These are phyloP conservation scores for Phaedon cochleariae DNA, from an alignment of 2,888 invertebrate genomes.

Conservation along the genomic window DNA sequence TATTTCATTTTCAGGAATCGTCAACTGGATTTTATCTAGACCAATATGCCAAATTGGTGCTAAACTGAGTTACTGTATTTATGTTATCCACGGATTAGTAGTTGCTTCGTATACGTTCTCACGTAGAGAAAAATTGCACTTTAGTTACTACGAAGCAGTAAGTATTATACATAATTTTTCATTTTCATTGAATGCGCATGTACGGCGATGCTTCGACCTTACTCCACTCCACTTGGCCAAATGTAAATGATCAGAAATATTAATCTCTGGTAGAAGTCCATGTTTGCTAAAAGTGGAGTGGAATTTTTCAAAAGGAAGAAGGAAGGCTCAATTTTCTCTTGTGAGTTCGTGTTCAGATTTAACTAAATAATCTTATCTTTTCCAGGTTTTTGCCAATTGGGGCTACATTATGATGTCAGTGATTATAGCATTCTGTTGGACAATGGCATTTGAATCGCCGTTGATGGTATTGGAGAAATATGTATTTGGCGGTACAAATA, in stretches of 20 bases:
- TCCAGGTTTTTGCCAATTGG: conserved; percentile 35
- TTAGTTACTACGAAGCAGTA: conserved; percentile 38
- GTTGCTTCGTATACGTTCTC: conserved; percentile 24
- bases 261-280: too few species aligned
- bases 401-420: conserved; percentile 34
- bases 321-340: too few species aligned
- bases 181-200: too few species aligned
- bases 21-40: conserved; percentile 65
- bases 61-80: conserved; percentile 66
- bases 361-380: conserved; percentile 1
- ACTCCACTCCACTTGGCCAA: too few species aligned
- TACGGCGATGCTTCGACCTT: too few species aligned
- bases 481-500: background rate
- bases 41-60: conserved; percentile 65
- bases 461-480: conserved; percentile 40
- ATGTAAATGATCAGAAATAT: too few species aligned
- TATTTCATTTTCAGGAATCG: conserved; percentile 61
- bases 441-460: conserved; percentile 45
- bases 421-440: conserved; percentile 39
- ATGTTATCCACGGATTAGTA: conserved; percentile 48
- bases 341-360: background rate
- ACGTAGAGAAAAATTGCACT: conserved; percentile 21
- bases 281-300: too few species aligned
- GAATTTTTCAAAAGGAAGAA: too few species aligned
- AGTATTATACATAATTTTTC: conserved; percentile 12